Evolutionary conservation across 2,797 vertebrate genomes (phyloP), one percentile per base, ranked within the genome.

Genomic region (Notolepis coatsorum): DNA sequence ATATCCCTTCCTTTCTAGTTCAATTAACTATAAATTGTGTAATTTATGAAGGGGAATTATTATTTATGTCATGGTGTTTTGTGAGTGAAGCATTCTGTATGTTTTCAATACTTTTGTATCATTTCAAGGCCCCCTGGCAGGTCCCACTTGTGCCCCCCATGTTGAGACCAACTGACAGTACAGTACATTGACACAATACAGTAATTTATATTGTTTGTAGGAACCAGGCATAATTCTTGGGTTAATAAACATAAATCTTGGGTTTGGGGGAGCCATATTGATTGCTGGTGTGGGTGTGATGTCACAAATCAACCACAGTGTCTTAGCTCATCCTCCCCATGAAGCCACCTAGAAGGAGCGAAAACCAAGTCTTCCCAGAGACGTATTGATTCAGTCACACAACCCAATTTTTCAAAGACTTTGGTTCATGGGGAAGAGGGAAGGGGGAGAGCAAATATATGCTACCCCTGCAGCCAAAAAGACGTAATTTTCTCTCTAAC

Each of bases 331-430:
- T 68, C 46, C 54, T 56, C 45, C 52, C 60, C 23, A 65, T 39
- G 54, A 56, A 67, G 48, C 59, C 38, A 33, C 55, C 27, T 48
- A 60, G 18, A 20, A 48, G 61, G 62, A 53, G 61, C 58, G 46
- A 41, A 80, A 83, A 80, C 48, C 71, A 82, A 77, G 71, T 47
- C 71, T 80, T 86, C 51, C 51, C 56, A 43, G 71, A 75, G 67
- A 88, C 65, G 64, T 82, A 88, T 83, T 73, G 83, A 86, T 86
- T 90, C 65, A 78, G 75, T 85, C 81, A 84, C 42, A 73, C 75
- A 78, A 85, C 75, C 77, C 75, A 79, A 81, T 85, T 90, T 91
- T 78, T 83, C 80, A 82, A 77, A 81, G 71, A 62, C 74, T 75
- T 71, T 45, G 50, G 74, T 82, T 77, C 58, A 55, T 38, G 38